A percentile compares a stretch with the other conserved stretches of the same genome.
These are phyloP conservation scores for Psix sp. DNA, from an alignment of 1,140 invertebrate species.

Conservation along the genomic window DNA sequence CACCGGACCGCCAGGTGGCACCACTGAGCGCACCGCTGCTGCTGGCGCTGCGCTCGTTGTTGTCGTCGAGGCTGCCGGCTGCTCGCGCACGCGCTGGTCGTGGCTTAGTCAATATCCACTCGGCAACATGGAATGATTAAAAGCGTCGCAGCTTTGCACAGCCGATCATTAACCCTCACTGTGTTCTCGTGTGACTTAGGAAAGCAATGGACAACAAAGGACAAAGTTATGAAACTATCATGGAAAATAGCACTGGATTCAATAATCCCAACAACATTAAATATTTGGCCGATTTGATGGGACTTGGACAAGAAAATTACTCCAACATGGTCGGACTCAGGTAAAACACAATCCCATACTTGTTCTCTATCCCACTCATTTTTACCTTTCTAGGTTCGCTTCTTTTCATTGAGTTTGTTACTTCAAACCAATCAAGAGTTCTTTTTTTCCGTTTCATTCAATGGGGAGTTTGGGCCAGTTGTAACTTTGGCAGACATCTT, in stretches of 20 bases:
- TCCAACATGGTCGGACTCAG: slow-evolving; percentile 86
- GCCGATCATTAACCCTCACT: slow-evolving; percentile 42
- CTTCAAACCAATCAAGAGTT: too few relatives aligned
- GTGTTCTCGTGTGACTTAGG: slow-evolving; percentile 78
- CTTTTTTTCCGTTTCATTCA: not conserved
- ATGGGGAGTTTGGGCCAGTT: slow-evolving; percentile 45
- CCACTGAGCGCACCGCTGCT: too few relatives aligned
- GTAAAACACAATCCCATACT: slow-evolving; percentile 75
- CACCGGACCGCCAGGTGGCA: too few relatives aligned
- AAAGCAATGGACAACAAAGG: slow-evolving; percentile 87
- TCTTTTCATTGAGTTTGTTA: slow-evolving; percentile 1
- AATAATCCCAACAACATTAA: slow-evolving; percentile 93
- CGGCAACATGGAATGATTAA: slow-evolving; percentile 8
- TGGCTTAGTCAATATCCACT: slow-evolving; percentile 42
- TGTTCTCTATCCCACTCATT: not conserved
- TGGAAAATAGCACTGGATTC: slow-evolving; percentile 90
- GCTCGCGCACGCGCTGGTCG: slow-evolving; percentile 70
- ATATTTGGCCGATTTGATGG: slow-evolving; percentile 85
- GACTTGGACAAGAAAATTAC: slow-evolving; percentile 83
- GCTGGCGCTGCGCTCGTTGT: slow-evolving; percentile 8
- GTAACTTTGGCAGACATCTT: too few relatives aligned
- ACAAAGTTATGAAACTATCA: slow-evolving; percentile 88
- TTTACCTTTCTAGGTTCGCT: slow-evolving; percentile 15
- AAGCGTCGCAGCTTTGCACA: slow-evolving; percentile 3
- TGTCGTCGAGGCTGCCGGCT: slow-evolving; percentile 62